phyloP scores from a whole-genome alignment of 2,888 invertebrate species.

The Drosophila maculinotata region DNA sequence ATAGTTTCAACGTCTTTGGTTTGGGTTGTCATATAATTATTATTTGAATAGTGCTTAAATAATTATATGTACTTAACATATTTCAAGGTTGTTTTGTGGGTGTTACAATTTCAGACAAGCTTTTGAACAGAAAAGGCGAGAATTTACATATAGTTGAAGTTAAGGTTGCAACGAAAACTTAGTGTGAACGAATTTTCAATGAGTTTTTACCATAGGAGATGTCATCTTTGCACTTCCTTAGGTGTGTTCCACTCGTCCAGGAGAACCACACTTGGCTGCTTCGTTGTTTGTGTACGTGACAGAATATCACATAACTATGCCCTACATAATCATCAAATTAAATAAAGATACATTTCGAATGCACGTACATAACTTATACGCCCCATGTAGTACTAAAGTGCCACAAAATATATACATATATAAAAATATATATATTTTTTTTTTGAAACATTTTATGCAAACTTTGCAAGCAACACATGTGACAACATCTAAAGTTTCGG shows the following conservation, averaged over 20 bases:
- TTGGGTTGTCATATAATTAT: constrained; percentile 8
- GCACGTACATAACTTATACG: constrained; percentile 15
- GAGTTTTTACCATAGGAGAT: constrained; percentile 1
- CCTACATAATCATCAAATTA: constrained; percentile 25
- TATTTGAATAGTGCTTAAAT: constrained; percentile 19
- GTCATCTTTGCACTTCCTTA: constrained; percentile 11
- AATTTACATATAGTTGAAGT: no score
- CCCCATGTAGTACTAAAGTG: constrained; percentile 20
- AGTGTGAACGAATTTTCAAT: no score
- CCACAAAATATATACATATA: background rate
- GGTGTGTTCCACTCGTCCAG: background rate
- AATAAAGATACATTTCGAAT: constrained; percentile 21
- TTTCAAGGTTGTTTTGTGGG: background rate
- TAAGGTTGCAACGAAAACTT: no score
- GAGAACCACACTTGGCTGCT: background rate
- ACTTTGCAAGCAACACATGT: constrained; percentile 52
- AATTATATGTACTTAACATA: constrained; percentile 3
- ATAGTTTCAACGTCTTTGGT: background rate
- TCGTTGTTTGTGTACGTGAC: background rate
- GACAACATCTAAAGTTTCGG: constrained; percentile 59
- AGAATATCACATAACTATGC: background rate
- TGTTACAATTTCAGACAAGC: background rate
- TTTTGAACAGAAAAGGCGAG: no score
- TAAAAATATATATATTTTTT: background rate
- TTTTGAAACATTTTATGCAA: constrained; percentile 24